Evolutionary conservation across 2,113 vertebrate species (phyloP), one percentile per base, ranked within the genome.

Genomic region (Anolis sagrei): DNA sequence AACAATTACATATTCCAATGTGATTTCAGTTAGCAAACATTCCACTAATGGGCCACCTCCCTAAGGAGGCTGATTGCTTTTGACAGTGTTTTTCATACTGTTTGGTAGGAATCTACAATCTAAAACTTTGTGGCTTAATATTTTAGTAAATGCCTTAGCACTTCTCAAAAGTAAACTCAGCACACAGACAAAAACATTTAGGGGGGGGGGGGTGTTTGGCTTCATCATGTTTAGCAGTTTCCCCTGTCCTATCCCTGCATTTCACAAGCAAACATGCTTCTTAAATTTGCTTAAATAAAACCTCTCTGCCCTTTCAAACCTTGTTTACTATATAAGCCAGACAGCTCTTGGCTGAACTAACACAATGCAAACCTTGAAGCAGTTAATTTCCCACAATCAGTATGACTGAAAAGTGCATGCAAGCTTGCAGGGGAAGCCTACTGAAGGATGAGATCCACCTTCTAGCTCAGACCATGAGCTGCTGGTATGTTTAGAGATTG

Each of bases 21-120:
- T 93, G 92, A 94, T 92, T 84, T 92, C 94, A 94, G 93, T 95
- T 93, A 94, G 93, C 84, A 93, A 94, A 90, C 87, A 89, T 86
- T 36, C 88, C 75, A 80, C 94, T 93, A 95, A 92, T 84, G 90
- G 84, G 89, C 89, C 89, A 90, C 89, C 83, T 92, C 91, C 86
- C 88, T 85, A 94, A 91, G 93, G 91, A 95, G 85, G 79, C 78
- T 94, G 94, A 95, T 95, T 94, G 94, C 89, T 91, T 93, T 87
- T 94, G 94, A 94, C 94, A 94, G 69, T 85, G 86, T 62, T 87
- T 93, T 93, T 91, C 90, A 92, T 89, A 79, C 89, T 87, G 86
- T 88, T 92, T 94, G 91, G 87, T 91, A 90, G 79, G 89, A 93
- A 92, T 89, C 84, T 83, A 61, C 34, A 19, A 79, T 66, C 82